These are phyloP conservation scores for Bradynema listronoti DNA, from an alignment of 1,140 invertebrate genomes.

Conservation along the genomic window DNA sequence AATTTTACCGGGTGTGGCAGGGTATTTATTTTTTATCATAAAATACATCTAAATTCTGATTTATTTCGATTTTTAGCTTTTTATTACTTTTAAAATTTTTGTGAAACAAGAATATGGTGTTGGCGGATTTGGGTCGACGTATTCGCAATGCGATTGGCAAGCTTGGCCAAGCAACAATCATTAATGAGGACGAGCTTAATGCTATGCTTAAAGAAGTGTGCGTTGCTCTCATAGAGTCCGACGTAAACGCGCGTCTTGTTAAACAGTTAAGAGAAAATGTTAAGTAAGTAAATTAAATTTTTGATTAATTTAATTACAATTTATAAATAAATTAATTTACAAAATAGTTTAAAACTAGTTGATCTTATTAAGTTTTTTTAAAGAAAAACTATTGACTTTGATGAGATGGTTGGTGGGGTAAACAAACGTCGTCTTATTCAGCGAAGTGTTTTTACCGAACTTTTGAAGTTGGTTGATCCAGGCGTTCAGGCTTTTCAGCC, in stretches of 20 bases:
- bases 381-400: conserved; percentile 68
- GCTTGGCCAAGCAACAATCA: conserved; percentile 93
- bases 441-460: conserved; percentile 94
- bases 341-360: neutral
- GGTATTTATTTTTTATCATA: neutral
- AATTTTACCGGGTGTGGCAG: too few relatives aligned
- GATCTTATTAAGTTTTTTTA: conserved; percentile 12
- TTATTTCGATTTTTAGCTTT: neutral
- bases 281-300: conserved; percentile 60
- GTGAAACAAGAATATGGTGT: conserved; percentile 74
- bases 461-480: conserved; percentile 95
- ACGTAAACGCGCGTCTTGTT: conserved; percentile 95
- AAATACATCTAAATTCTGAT: neutral
- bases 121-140: conserved; percentile 97
- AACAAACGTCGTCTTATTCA: conserved; percentile 98
- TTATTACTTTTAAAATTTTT: neutral
- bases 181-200: conserved; percentile 91
- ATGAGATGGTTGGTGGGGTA: conserved; percentile 97
- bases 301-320: neutral
- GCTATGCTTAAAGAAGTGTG: conserved; percentile 81
- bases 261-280: conserved; percentile 96
- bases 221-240: conserved; percentile 94
- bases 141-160: conserved; percentile 95
- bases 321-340: neutral
- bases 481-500: conserved; percentile 94